Evolutionary conservation across 2,888 invertebrate genomes (phyloP), one percentile per base, ranked within the genome.

Genomic region (Dermolepida albohirtum): DNA sequence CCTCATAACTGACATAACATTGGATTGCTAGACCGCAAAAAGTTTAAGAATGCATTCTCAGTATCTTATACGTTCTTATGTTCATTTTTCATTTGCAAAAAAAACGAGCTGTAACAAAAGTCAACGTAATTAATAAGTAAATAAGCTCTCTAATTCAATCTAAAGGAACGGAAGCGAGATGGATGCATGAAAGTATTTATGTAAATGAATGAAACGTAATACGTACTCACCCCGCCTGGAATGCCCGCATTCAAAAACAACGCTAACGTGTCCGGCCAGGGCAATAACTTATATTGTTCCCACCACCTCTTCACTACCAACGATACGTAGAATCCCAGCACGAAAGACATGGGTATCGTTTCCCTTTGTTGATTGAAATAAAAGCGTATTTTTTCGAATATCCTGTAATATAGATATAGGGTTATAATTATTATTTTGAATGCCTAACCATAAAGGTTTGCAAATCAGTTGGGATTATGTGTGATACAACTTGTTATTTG

Each of bases 331-430:
- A 97, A 97, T 68, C 96, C 97, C 74, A 97, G 88, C 64, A 97
- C 95, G 86, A 97, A 97, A 34, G 96, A 95, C 91, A 97, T 93
- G 43, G 97, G 97, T 80, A 97, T 95, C 69, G 93, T 92, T 82
- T 94, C 95, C 80, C 92, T 92, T 83, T 94, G 95, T 77, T 92
- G 90, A 68, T 93, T 91, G 82, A 95, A 96, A 85, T 96, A 96
- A 74, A 89, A 87, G 44, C 93, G 91, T 64, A 96, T 90, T 82
- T 89, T 92, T 84, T 94, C 94, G 85, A 97, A 97, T 78, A 91
- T 85, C 84, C 96, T 96, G 89, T n/a, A 86, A 86, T 75, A 50
- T 39, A 39, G 40, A 51, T 16, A n/a, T 41, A 54, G 22, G 7
- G 22, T 2, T 34, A 34, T 34, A 34, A 34, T 34, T 34, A 34